Evolutionary conservation across 2,113 vertebrate genomes (phyloP).

Genomic region (Silurus glanis): DNA sequence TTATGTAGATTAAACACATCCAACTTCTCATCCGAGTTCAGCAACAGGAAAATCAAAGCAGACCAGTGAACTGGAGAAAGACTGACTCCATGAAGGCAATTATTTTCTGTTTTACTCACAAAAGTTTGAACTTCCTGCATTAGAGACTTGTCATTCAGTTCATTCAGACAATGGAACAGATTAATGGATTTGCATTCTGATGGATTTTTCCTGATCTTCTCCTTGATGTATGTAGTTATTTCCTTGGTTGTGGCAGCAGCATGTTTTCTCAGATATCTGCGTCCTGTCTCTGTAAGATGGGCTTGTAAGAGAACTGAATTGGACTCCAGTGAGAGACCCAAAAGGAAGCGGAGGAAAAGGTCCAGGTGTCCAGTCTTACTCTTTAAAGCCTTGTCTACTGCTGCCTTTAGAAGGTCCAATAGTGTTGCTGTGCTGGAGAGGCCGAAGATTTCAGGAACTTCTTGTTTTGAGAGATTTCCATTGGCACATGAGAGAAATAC

Average conservation of each 20-base stretch:
- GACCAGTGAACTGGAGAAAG: conserved; percentile 23
- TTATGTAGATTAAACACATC: conserved; percentile 5
- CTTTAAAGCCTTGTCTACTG: conserved; percentile 1
- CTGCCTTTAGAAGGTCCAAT: not conserved
- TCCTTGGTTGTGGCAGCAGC: not conserved
- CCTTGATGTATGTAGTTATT: not conserved
- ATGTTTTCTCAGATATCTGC: not conserved
- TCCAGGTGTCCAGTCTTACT: conserved; percentile 7
- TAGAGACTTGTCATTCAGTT: not conserved
- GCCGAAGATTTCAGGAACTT: not conserved
- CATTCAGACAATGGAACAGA: not conserved
- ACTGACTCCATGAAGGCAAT: not conserved
- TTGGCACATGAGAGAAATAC: conserved; percentile 21
- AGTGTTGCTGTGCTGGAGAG: not conserved
- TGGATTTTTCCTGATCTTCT: not conserved
- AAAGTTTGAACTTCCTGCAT: conserved; percentile 1
- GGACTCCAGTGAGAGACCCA: conserved; percentile 19
- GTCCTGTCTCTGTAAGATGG: not conserved
- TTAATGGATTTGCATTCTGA: not conserved
- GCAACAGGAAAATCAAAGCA: conserved; percentile 8
- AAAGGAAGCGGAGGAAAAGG: conserved; percentile 8
- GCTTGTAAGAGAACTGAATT: not conserved
- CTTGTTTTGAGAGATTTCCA: not conserved
- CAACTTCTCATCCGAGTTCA: conserved; percentile 8
- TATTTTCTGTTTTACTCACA: not conserved